A percentile compares a stretch with the other conserved stretches of the same genome.
Evolutionary conservation across 92 coral and sea anemone genomes (phyloP).

Genomic region (Isaurus tuberculatus): DNA sequence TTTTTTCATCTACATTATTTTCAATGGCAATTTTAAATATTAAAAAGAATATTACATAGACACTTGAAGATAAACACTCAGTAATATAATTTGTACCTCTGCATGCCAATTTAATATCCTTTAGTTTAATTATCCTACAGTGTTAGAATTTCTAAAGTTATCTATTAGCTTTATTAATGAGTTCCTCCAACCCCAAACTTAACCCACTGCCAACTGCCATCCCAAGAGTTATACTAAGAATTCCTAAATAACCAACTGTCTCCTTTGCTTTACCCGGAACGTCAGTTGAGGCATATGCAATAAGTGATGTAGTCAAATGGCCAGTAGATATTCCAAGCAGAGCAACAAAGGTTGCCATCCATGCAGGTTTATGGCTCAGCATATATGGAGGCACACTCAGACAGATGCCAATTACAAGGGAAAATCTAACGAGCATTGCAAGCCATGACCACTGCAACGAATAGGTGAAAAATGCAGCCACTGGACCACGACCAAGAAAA

Average conservation of each 20-base stretch:
- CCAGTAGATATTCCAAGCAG: slow-evolving; percentile 89
- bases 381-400: slow-evolving; percentile 90
- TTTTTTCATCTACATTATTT: too few species aligned
- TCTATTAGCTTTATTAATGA: slow-evolving; percentile 72
- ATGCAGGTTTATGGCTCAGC: slow-evolving; percentile 82
- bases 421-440: slow-evolving; percentile 74
- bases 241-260: slow-evolving; percentile 89
- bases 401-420: slow-evolving; percentile 78
- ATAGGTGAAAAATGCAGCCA: slow-evolving; percentile 78
- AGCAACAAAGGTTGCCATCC: slow-evolving; percentile 94
- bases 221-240: slow-evolving; percentile 85
- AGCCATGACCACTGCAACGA: slow-evolving; percentile 88
- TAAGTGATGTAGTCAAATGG: slow-evolving; percentile 85
- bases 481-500: slow-evolving; percentile 86
- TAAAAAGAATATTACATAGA: too few species aligned
- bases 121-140: too few species aligned
- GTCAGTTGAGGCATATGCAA: slow-evolving; percentile 77
- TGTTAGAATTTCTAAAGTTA: background rate
- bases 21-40: too few species aligned
- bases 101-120: too few species aligned
- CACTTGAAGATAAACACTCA: too few species aligned
- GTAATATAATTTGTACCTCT: too few species aligned
- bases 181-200: slow-evolving; percentile 78
- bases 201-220: slow-evolving; percentile 90
- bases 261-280: slow-evolving; percentile 88